These are phyloP conservation scores for Notolabrus celidotus DNA, from an alignment of 2,797 vertebrate genomes.

Conservation along the genomic window DNA sequence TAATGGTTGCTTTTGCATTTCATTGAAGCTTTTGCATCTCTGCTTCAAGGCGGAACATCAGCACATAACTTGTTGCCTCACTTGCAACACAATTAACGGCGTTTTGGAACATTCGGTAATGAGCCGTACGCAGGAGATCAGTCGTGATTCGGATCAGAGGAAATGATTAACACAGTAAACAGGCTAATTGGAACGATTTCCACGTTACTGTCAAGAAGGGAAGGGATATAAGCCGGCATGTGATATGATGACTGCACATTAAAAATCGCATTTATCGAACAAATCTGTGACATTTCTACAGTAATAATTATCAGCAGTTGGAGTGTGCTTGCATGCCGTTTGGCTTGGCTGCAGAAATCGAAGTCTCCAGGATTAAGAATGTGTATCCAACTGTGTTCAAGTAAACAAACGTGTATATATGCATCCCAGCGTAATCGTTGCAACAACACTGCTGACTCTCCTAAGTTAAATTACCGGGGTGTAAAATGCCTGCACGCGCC, in stretches of 20 bases:
- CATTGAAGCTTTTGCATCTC: background rate
- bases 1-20: slow-evolving; percentile 12
- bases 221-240: background rate
- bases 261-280: slow-evolving; percentile 1
- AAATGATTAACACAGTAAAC: background rate
- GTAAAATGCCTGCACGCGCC: slow-evolving; percentile 35
- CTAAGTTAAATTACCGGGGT: slow-evolving; percentile 27
- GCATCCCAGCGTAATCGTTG: background rate
- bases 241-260: background rate
- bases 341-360: background rate
- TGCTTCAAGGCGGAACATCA: slow-evolving; percentile 16
- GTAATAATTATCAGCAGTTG: slow-evolving; percentile 3
- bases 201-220: background rate
- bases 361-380: background rate
- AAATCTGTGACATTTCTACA: slow-evolving; percentile 2
- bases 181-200: background rate
- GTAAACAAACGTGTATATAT: background rate
- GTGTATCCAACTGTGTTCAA: background rate
- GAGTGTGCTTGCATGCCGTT: slow-evolving; percentile 4
- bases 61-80: slow-evolving; percentile 77
- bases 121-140: slow-evolving; percentile 6
- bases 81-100: slow-evolving; percentile 52
- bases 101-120: slow-evolving; percentile 15
- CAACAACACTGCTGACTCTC: slow-evolving; percentile 7
- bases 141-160: background rate